Evolutionary conservation across 2,113 vertebrate genomes (phyloP).

Genomic region (Chaetorhynchus papuensis): DNA sequence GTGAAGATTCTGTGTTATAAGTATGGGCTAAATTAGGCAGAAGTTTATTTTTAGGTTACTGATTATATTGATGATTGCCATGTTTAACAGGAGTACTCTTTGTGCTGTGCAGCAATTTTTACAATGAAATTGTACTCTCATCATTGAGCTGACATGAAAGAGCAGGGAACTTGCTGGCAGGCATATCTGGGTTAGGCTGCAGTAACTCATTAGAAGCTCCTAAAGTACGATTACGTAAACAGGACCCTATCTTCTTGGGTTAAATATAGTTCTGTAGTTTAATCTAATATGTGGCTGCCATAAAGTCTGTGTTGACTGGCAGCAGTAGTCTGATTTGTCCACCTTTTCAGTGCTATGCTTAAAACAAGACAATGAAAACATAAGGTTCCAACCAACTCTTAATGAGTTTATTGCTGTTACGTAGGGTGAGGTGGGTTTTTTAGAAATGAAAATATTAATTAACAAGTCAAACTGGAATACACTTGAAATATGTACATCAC

Average conservation of each 20-base stretch:
- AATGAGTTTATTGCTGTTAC: neutral
- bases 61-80: neutral
- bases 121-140: neutral
- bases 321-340: neutral
- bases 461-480: neutral
- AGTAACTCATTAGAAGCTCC: constrained; percentile 25
- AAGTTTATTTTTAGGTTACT: neutral
- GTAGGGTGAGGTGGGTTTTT: neutral
- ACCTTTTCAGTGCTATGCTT: neutral
- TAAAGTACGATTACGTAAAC: constrained; percentile 41
- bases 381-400: neutral
- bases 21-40: neutral
- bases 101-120: neutral
- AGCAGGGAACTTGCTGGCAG: neutral
- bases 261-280: constrained; percentile 39
- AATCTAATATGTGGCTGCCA: neutral
- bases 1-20: neutral
- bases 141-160: neutral
- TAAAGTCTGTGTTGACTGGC: neutral
- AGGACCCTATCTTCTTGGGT: constrained; percentile 8
- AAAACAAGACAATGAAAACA: neutral
- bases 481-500: neutral
- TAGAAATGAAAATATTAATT: neutral
- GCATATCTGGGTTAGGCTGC: constrained; percentile 36
- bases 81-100: neutral